Percentiles rank a stretch among this genome's conserved stretches.
phyloP scores from a whole-genome alignment of 2,113 vertebrate genomes.

The Nycticryphes semicollaris region DNA sequence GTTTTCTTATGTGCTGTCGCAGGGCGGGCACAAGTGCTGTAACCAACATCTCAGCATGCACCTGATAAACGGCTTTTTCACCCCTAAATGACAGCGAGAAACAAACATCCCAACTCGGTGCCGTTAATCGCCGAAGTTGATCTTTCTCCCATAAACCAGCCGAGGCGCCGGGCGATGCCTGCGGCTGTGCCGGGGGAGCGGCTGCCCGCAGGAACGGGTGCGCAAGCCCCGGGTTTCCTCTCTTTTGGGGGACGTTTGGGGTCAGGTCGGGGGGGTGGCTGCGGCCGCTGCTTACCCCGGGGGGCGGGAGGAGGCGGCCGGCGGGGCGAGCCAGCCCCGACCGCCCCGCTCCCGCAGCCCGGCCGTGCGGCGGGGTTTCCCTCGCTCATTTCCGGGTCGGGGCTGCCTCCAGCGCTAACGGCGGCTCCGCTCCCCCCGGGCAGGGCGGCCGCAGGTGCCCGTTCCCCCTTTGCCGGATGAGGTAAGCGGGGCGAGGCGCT shows the following conservation, averaged over 20 bases:
- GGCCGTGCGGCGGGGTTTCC: neutral
- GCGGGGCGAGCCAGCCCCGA: neutral
- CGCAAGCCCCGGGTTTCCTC: neutral
- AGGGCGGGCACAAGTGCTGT: neutral
- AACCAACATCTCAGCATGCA: rapidly evolving
- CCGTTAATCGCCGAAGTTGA: neutral
- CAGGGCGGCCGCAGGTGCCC: neutral
- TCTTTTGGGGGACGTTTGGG: rapidly evolving
- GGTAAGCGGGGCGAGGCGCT: neutral
- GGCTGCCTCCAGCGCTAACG: neutral
- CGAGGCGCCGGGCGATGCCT: neutral
- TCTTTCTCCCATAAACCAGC: rapidly evolving
- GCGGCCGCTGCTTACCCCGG: neutral
- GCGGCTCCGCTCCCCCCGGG: neutral
- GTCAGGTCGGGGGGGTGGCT: neutral
- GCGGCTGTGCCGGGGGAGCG: neutral
- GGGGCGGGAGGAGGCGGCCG: neutral
- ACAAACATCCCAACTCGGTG: rapidly evolving
- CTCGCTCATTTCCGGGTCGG: slow-evolving; percentile 3
- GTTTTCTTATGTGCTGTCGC: neutral
- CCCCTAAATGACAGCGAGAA: neutral
- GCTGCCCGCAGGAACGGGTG: neutral
- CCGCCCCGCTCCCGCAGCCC: too few species aligned
- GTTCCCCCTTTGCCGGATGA: neutral
- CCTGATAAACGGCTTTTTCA: neutral